A percentile compares a stretch with the other conserved stretches of the same genome.
Conservation (phyloP, 2,888 invertebrate genomes). For the Drosophila multiciliata region DNA sequence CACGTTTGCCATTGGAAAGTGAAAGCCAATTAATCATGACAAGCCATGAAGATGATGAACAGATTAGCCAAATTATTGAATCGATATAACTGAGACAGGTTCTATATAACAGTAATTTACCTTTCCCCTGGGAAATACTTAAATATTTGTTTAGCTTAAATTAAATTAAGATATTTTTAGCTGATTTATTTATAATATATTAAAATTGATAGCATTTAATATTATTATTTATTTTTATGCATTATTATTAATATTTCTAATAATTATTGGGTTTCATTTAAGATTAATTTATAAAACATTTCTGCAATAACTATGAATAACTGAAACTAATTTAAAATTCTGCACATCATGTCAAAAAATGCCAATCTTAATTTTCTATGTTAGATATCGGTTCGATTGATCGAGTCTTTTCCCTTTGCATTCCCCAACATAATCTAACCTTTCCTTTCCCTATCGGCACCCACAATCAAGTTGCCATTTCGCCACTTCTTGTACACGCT, state of each 20-base stretch:
- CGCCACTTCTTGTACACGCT: neutral
- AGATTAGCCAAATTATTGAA: slow-evolving; percentile 8
- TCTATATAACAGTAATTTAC: neutral
- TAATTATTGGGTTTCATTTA: too few species aligned
- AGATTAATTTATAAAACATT: neutral
- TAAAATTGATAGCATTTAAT: neutral
- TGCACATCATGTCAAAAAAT: neutral
- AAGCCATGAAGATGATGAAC: slow-evolving; percentile 17
- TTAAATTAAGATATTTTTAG: neutral
- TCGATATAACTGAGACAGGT: neutral
- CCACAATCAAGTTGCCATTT: slow-evolving; percentile 11
- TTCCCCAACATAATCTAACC: neutral
- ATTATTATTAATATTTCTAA: neutral
- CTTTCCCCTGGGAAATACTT: neutral
- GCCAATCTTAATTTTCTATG: neutral
- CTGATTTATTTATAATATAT: neutral
- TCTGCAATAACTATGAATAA: neutral
- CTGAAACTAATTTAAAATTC: neutral
- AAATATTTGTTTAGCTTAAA: neutral
- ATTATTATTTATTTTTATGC: neutral
- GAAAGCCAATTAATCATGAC: slow-evolving; percentile 54
- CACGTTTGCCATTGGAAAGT: slow-evolving; percentile 61
- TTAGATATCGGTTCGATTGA: neutral
- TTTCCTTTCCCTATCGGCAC: neutral
- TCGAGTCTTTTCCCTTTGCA: neutral